Percentiles rank a stretch among this genome's conserved stretches.
Evolutionary conservation across 2,888 invertebrate species (phyloP).

Genomic region (Loripinus fragilis): DNA sequence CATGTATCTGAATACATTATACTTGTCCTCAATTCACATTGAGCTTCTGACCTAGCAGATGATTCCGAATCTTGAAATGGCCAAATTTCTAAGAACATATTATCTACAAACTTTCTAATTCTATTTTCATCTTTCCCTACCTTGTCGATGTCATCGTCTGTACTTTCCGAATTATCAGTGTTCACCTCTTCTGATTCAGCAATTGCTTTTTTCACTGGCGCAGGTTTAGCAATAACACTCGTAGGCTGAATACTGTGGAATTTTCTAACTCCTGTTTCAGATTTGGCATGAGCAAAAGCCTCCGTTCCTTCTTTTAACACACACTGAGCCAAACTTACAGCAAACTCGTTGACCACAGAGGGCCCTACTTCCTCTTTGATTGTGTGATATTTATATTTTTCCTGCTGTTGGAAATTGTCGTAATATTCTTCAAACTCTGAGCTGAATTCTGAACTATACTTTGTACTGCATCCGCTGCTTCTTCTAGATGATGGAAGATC

Average conservation of each 20-base stretch:
- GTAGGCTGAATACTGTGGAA: constrained; percentile 61
- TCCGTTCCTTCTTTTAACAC: constrained; percentile 69
- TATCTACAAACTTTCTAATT: constrained; percentile 56
- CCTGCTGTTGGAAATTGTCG: constrained; percentile 72
- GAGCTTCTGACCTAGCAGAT: neutral
- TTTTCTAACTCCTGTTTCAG: constrained; percentile 56
- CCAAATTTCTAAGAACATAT: constrained; percentile 55
- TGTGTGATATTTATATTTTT: constrained; percentile 68
- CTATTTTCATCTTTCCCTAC: constrained; percentile 18
- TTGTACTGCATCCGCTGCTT: constrained; percentile 70
- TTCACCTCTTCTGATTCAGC: neutral
- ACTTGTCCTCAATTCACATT: neutral
- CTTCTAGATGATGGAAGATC: constrained; percentile 51
- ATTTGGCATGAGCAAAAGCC: constrained; percentile 43
- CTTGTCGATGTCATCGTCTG: constrained; percentile 25
- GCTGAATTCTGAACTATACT: constrained; percentile 79
- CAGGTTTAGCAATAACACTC: constrained; percentile 55
- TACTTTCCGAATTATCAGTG: neutral
- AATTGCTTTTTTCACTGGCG: constrained; percentile 46
- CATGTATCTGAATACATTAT: neutral
- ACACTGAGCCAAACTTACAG: constrained; percentile 61
- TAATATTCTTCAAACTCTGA: constrained; percentile 81
- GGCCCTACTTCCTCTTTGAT: constrained; percentile 74
- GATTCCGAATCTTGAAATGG: constrained; percentile 43
- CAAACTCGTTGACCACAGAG: constrained; percentile 69